Conservation (phyloP, 2,113 vertebrate species). For the Eudyptes chrysolophus region DNA sequence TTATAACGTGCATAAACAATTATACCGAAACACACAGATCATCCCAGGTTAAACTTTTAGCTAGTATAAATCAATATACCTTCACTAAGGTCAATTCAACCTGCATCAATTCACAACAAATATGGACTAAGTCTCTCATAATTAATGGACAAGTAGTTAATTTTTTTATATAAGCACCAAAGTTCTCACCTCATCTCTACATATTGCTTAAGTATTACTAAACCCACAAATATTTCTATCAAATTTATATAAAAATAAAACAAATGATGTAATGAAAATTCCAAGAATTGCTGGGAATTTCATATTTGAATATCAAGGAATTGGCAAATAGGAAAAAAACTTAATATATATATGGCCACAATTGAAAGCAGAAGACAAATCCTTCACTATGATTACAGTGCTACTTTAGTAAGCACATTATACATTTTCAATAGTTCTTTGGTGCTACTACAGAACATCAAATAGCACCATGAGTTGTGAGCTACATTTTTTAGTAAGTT, state of each 20-base stretch:
- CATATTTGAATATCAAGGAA: background rate
- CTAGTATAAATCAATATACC: background rate
- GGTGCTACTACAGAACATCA: background rate
- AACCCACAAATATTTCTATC: background rate
- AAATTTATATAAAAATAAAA: background rate
- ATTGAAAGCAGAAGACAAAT: background rate
- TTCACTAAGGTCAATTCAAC: background rate
- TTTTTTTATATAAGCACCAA: background rate
- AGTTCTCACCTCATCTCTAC: background rate
- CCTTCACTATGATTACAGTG: rapidly evolving
- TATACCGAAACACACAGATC: background rate
- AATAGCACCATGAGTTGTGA: background rate
- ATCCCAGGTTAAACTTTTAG: background rate
- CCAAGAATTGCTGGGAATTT: background rate
- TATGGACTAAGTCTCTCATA: background rate
- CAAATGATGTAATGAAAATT: background rate
- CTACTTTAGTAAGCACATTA: background rate
- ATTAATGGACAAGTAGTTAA: background rate
- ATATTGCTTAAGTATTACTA: background rate
- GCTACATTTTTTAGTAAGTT: background rate
- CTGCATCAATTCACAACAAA: background rate
- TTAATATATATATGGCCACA: background rate
- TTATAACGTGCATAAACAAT: background rate
- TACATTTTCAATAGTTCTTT: background rate
- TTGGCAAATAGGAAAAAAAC: background rate